Base-by-base conservation (phyloP, 2,888 invertebrate species). In the Acanthococcus lagerstroemiae region DNA sequence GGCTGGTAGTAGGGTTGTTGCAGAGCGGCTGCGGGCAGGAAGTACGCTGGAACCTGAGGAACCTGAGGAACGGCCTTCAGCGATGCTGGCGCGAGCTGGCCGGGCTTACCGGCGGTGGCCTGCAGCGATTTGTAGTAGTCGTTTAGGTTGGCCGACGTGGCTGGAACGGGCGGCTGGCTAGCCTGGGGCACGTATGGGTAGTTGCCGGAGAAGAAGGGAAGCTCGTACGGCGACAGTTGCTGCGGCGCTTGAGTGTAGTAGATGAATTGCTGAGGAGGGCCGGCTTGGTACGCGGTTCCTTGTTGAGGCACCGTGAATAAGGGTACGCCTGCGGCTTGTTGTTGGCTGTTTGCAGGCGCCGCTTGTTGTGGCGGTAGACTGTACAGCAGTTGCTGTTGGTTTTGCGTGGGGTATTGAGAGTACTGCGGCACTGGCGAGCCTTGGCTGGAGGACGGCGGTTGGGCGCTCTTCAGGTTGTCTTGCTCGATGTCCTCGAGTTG, bases 401-500 rank as follows among this genome's bases (percentile, higher is more conserved):
- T 22, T 24, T 21, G 52, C 21, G 22, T 50, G 7, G 63, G 54
- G 54, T 63, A 63, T 27, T 63, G 63, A 27, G 50, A 30, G 25
- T 52, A 30, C 19, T 24, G 52, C 15, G 26, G 48, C 7, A 22
- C 21, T 3, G 24, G 22, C 19, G 2, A 26, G 9, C 12, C 22
- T 4, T 7, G n/a, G 9, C 9, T 37, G 1, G 54, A 37, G 1
- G 50, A 4, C 19, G 25, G 46, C 9, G 27, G 30, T 50, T 48
- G 50, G 2, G 54, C 7, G 9, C 44, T 54, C 24, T 63, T 63
- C 45, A 63, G 24, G 17, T 54, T 63, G 25, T 63, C 63, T 48
- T 50, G 63, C 44, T 63, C 63, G 54, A 63, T 63, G 21, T 63
- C 63, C 21, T 63, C 63, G 25, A 63, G 63, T 37, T 58, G 58